Evolutionary conservation across 1,140 invertebrate genomes (phyloP).

Genomic region (Spodoptera frugiperda): DNA sequence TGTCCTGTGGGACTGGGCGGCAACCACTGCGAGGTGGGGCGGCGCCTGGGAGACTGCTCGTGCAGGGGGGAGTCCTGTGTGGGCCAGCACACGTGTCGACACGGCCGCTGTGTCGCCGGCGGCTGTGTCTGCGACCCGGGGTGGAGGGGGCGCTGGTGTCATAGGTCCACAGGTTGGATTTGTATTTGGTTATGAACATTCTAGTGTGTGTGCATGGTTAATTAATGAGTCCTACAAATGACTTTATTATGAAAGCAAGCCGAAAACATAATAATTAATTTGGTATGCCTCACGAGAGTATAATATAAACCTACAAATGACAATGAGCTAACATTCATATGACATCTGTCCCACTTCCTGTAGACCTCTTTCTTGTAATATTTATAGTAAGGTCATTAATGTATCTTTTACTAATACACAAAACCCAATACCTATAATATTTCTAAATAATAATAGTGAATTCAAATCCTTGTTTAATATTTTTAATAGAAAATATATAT

Average conservation of each 20-base stretch:
- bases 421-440: too few relatives aligned
- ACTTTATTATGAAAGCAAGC: too few relatives aligned
- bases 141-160: conserved; percentile 90
- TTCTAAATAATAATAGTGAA: too few relatives aligned
- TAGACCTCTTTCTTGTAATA: too few relatives aligned
- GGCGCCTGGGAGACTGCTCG: conserved; percentile 89
- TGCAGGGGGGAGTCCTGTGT: conserved; percentile 68
- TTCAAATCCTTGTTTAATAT: too few relatives aligned
- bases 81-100: conserved; percentile 90
- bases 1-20: conserved; percentile 92
- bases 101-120: conserved; percentile 91
- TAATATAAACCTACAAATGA: not conserved
- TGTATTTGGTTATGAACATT: not conserved
- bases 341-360: too few relatives aligned
- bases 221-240: not conserved
- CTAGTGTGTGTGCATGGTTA: too few relatives aligned
- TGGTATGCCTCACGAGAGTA: too few relatives aligned
- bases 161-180: conserved; percentile 63
- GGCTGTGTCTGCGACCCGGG: conserved; percentile 90
- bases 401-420: too few relatives aligned
- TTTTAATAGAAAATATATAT: not conserved
- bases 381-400: too few relatives aligned
- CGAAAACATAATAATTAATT: too few relatives aligned
- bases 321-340: not conserved
- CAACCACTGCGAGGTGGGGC: conserved; percentile 94